phyloP scores from a whole-genome alignment of 1,140 invertebrate species.

The Solen grandis region DNA sequence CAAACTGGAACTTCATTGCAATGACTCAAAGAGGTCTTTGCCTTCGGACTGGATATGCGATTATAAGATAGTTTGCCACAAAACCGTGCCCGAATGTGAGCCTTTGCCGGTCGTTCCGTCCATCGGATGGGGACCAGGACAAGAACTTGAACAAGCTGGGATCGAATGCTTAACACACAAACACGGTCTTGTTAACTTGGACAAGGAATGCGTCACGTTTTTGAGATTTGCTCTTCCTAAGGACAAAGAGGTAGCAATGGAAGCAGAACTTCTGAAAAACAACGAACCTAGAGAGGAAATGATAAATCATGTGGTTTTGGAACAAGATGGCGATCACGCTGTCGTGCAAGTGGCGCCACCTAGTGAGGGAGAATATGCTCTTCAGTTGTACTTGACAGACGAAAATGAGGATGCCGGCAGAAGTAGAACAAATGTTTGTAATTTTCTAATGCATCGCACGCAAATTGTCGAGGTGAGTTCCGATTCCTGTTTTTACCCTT shows the following conservation, averaged over 20 bases:
- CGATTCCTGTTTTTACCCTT: too few relatives aligned
- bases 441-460: conserved; percentile 56
- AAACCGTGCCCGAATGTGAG: conserved; percentile 54
- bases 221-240: conserved; percentile 41
- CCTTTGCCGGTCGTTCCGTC: conserved; percentile 65
- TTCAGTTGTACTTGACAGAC: conserved; percentile 57
- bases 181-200: conserved; percentile 54
- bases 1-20: conserved; percentile 61
- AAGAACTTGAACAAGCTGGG: conserved; percentile 40
- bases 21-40: conserved; percentile 32
- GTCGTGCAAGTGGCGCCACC: conserved; percentile 40
- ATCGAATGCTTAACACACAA: conserved; percentile 54
- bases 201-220: conserved; percentile 22
- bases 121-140: conserved; percentile 66
- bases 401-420: conserved; percentile 25
- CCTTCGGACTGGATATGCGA: conserved; percentile 58
- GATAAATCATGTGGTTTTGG: conserved; percentile 7
- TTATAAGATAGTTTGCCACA: conserved; percentile 63
- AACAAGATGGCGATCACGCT: conserved; percentile 2
- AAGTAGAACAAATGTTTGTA: conserved; percentile 58
- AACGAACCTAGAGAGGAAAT: conserved; percentile 21
- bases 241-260: conserved; percentile 24
- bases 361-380: conserved; percentile 61
- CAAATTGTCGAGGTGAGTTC: conserved; percentile 58
- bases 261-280: conserved; percentile 27